These are phyloP conservation scores for Pycnonotus jocosus DNA, from an alignment of 2,113 vertebrate genomes.

Conservation along the genomic window DNA sequence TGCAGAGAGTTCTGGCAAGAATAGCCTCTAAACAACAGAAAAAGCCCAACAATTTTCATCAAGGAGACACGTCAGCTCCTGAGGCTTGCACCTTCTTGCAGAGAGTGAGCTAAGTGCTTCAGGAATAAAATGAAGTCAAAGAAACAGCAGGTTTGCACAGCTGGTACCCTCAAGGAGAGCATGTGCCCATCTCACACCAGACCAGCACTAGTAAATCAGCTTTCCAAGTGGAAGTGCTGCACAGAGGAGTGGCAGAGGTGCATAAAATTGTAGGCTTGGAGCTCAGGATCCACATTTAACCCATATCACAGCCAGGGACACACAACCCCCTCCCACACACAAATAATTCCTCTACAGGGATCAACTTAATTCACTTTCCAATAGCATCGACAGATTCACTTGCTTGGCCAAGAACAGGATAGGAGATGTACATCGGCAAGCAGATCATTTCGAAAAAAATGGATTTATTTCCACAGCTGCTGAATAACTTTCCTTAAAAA, in stretches of 20 bases:
- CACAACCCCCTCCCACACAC: neutral
- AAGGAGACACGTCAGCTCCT: neutral
- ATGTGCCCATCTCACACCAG: neutral
- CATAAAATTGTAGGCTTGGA: neutral
- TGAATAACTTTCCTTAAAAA: neutral
- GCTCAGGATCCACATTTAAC: neutral
- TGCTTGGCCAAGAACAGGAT: neutral
- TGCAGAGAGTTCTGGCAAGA: neutral
- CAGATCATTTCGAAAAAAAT: neutral
- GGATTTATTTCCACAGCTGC: neutral
- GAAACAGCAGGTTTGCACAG: neutral
- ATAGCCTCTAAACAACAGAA: neutral
- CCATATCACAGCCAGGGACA: accelerated
- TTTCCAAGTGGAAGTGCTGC: neutral
- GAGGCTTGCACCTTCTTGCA: neutral
- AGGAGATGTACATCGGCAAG: neutral
- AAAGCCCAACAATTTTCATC: neutral
- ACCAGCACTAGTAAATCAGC: neutral
- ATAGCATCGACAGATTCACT: neutral
- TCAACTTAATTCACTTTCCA: neutral
- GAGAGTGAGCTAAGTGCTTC: neutral
- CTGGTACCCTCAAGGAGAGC: neutral
- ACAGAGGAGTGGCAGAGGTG: neutral
- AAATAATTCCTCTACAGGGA: neutral
- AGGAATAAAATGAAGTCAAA: neutral